Conservation (phyloP, 2,888 invertebrate genomes). For the Noctua janthina region DNA sequence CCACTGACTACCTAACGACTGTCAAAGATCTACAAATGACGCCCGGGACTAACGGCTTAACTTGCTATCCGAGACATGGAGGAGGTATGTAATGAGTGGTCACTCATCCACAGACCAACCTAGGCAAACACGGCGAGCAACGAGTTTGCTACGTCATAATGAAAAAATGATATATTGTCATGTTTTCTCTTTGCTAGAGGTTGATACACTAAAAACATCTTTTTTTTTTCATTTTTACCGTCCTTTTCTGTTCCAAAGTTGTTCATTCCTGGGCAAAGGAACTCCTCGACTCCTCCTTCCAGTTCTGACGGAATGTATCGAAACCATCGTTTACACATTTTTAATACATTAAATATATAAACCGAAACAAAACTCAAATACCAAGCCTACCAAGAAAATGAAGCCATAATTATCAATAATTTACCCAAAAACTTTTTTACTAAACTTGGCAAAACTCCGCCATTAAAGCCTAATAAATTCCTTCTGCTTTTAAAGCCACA, state of each 20-base stretch:
- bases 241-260: background rate
- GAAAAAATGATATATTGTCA: background rate
- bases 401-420: conserved; percentile 54
- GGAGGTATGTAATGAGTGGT: too few species aligned
- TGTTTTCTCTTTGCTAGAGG: background rate
- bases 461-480: conserved; percentile 64
- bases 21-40: too few species aligned
- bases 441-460: conserved; percentile 49
- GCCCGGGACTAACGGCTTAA: too few species aligned
- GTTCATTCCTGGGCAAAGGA: too few species aligned
- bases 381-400: conserved; percentile 22
- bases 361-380: background rate
- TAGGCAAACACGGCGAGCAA: too few species aligned
- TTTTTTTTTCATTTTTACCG: background rate
- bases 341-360: background rate
- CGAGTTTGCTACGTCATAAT: background rate
- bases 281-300: too few species aligned
- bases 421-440: conserved; percentile 39
- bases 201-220: background rate
- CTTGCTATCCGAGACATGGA: too few species aligned
- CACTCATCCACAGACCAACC: too few species aligned
- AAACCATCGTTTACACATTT: too few species aligned
- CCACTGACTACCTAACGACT: too few species aligned
- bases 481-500: conserved; percentile 53
- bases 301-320: too few species aligned